These are phyloP conservation scores for Fragum sueziense DNA, from an alignment of 2,888 invertebrate genomes.

Conservation along the genomic window DNA sequence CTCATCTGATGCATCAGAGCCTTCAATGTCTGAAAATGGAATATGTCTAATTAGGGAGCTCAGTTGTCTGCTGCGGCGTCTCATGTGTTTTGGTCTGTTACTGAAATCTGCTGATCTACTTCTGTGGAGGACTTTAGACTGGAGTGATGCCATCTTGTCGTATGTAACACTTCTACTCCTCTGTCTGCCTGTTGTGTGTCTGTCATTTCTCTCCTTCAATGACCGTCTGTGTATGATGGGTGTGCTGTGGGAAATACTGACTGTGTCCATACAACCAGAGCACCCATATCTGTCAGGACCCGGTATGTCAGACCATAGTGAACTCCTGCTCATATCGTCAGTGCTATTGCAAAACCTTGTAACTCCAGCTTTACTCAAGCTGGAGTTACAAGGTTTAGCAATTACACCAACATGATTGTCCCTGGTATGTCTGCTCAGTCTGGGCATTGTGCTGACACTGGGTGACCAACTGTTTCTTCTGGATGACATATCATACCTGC, in stretches of 20 bases:
- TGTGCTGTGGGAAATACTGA: not conserved
- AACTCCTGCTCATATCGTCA: too few relatives aligned
- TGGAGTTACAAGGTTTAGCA: too few relatives aligned
- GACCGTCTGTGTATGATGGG: not conserved
- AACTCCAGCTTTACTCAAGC: too few relatives aligned
- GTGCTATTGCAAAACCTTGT: too few relatives aligned
- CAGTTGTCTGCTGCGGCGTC: constrained; percentile 10
- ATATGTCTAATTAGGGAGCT: constrained; percentile 6
- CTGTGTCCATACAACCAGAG: too few relatives aligned
- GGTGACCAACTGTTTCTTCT: constrained; percentile 12
- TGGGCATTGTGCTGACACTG: not conserved
- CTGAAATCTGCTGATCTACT: constrained; percentile 41
- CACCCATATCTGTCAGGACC: not conserved
- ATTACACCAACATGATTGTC: not conserved
- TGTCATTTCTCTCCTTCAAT: not conserved
- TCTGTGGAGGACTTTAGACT: constrained; percentile 20
- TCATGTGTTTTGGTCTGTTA: not conserved
- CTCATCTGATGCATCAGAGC: constrained; percentile 31
- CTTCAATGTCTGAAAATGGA: constrained; percentile 48
- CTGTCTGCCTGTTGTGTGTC: not conserved
- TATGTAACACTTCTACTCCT: constrained; percentile 1
- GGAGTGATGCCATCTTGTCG: not conserved
- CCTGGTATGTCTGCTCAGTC: not conserved
- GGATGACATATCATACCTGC: not conserved
- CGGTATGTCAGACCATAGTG: not conserved